Evolutionary conservation across 2,113 vertebrate species (phyloP).

Genomic region (Carollia perspicillata): DNA sequence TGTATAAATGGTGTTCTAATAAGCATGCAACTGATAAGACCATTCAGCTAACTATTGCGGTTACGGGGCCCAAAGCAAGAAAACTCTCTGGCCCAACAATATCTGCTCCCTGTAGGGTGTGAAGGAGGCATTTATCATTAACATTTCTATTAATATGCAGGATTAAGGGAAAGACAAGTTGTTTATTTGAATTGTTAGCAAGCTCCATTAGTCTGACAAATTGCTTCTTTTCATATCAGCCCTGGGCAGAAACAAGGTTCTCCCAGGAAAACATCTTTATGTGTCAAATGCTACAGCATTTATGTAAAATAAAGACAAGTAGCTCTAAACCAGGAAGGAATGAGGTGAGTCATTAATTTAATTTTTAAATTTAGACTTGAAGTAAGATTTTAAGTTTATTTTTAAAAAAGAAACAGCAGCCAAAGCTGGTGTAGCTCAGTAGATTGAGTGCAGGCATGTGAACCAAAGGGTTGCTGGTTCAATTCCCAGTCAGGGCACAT

Average conservation of each 20-base stretch:
- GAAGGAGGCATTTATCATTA: background rate
- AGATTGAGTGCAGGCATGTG: too few relatives aligned
- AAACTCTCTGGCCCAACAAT: constrained; percentile 30
- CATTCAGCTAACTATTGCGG: background rate
- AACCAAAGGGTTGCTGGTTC: too few relatives aligned
- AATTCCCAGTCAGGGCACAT: too few relatives aligned
- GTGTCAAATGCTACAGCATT: background rate
- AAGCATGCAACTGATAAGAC: background rate
- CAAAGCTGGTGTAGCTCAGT: too few relatives aligned
- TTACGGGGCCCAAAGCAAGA: constrained; percentile 24
- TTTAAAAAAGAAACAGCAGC: background rate
- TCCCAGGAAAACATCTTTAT: constrained; percentile 52
- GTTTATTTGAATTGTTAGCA: constrained; percentile 70
- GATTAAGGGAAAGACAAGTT: constrained; percentile 26
- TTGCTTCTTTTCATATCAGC: constrained; percentile 52
- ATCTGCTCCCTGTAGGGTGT: background rate
- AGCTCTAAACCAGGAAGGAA: background rate
- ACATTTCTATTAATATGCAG: constrained; percentile 70
- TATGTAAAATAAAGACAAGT: constrained; percentile 53
- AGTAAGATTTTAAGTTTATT: constrained; percentile 6
- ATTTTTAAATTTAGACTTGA: constrained; percentile 9
- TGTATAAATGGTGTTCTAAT: constrained; percentile 1
- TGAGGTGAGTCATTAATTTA: background rate
- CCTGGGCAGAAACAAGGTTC: constrained; percentile 29
- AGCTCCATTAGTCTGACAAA: constrained; percentile 54